Evolutionary conservation across 2,888 invertebrate species (phyloP).

Genomic region (Caenorhabditis angaria): DNA sequence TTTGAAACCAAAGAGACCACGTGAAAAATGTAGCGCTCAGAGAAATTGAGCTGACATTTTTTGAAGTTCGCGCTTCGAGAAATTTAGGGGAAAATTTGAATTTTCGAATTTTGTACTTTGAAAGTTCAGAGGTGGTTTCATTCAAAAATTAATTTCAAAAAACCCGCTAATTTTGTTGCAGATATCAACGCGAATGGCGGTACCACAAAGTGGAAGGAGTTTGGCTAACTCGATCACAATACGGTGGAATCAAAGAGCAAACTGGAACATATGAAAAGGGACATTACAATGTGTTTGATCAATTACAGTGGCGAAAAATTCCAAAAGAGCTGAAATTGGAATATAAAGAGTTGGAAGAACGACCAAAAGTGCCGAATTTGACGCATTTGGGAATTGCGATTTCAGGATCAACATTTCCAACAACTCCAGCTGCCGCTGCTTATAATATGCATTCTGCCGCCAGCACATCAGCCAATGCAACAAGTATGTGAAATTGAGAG

Average conservation of each 20-base stretch:
- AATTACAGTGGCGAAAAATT: conserved; percentile 93
- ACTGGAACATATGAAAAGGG: conserved; percentile 95
- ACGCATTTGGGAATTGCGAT: neutral
- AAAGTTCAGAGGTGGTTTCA: neutral
- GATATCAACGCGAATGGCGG: conserved; percentile 87
- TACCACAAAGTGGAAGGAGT: conserved; percentile 98
- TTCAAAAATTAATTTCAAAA: conserved; percentile 4
- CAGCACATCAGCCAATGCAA: conserved; percentile 6
- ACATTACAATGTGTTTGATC: conserved; percentile 99
- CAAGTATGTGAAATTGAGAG: neutral
- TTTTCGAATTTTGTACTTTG: conserved; percentile 9
- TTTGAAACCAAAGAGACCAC: neutral
- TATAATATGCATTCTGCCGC: neutral
- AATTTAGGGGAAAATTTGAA: neutral
- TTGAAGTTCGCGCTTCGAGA: no score
- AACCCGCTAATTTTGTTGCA: conserved; percentile 16
- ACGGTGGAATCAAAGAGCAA: conserved; percentile 79
- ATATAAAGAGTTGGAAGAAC: conserved; percentile 96
- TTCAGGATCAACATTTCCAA: neutral
- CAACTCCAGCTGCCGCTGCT: conserved; percentile 7
- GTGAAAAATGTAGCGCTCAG: neutral
- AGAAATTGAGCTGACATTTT: neutral
- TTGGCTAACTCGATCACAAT: conserved; percentile 72
- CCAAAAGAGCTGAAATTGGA: conserved; percentile 97
- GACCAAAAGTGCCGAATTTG: conserved; percentile 76